These are phyloP conservation scores for Megalops cyprinoides DNA, from an alignment of 2,797 vertebrate genomes.

Conservation along the genomic window DNA sequence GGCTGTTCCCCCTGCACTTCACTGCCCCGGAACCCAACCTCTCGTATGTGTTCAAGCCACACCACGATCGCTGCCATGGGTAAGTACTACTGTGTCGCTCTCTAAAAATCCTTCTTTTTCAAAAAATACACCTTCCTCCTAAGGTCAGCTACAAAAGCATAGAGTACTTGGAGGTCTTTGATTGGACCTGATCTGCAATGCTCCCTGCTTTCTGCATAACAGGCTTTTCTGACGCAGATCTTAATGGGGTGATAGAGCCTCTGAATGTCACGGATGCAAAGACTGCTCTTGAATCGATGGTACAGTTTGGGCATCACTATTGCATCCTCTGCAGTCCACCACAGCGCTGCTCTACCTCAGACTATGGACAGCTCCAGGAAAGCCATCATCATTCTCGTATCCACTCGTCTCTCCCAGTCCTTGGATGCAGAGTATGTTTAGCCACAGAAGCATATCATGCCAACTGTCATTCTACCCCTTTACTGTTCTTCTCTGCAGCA, in stretches of 20 bases:
- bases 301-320: not conserved
- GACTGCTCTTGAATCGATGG: not conserved
- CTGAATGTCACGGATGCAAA: not conserved
- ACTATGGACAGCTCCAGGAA: not conserved
- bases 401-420: not conserved
- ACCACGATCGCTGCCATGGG: constrained; percentile 61
- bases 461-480: no score
- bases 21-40: constrained; percentile 47
- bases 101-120: not conserved
- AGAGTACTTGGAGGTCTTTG: no score
- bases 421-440: not conserved
- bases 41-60: constrained; percentile 59
- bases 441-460: no score
- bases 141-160: no score
- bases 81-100: constrained; percentile 56
- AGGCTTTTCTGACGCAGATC: no score
- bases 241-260: not conserved
- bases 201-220: no score
- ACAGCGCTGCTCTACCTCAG: not conserved
- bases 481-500: no score
- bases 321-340: not conserved
- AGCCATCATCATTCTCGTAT: not conserved
- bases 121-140: not conserved
- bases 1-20: constrained; percentile 73
- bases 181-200: no score